phyloP scores from a whole-genome alignment of 2,888 invertebrate genomes.

The Spilarctia lutea region DNA sequence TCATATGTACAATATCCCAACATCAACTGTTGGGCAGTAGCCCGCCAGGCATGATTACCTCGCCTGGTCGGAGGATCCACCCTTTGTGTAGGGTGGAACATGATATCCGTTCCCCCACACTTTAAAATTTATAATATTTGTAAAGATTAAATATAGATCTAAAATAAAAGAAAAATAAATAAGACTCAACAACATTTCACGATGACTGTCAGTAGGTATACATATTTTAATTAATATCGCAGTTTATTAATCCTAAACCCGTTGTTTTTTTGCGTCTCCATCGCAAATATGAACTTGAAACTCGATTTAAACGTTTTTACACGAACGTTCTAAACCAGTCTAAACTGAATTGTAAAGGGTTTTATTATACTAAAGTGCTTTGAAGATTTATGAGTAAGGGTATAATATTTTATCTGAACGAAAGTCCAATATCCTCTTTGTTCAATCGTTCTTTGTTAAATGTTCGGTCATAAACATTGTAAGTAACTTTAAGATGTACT shows the following conservation, averaged over 20 bases:
- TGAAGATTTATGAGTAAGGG: slow-evolving; percentile 7
- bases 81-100: too few relatives aligned
- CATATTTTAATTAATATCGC: background rate
- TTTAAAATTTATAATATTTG: too few relatives aligned
- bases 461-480: background rate
- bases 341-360: background rate
- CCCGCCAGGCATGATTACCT: too few relatives aligned
- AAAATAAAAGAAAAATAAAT: background rate
- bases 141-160: too few relatives aligned
- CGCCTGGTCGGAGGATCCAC: too few relatives aligned
- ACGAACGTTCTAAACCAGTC: background rate
- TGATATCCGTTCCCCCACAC: too few relatives aligned
- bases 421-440: slow-evolving; percentile 4
- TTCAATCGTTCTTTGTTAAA: background rate
- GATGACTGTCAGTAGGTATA: slow-evolving; percentile 1
- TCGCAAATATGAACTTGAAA: background rate
- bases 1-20: too few relatives aligned
- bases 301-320: background rate
- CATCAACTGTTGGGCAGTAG: too few relatives aligned
- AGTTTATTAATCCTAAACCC: background rate
- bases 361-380: slow-evolving; percentile 4
- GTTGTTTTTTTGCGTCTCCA: background rate
- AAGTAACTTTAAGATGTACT: background rate
- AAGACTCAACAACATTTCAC: background rate
- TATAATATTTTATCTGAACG: slow-evolving; percentile 4